Evolutionary conservation across 2,888 invertebrate species (phyloP).

Genomic region (Spicauda simplicius): DNA sequence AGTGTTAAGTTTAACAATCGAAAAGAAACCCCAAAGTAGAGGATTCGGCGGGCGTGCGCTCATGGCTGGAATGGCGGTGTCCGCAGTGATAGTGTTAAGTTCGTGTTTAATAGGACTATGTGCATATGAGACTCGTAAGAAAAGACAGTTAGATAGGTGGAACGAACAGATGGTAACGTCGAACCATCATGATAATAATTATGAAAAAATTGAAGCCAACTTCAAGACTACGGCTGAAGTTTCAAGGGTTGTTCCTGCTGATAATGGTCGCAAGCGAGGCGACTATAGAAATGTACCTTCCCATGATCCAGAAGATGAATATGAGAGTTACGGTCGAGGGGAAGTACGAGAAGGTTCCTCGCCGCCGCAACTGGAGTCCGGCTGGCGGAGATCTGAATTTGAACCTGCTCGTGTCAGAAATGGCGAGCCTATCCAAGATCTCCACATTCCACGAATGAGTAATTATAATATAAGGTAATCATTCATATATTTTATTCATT

Average conservation of each 20-base stretch:
- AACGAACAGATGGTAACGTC: conserved; percentile 79
- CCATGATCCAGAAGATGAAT: conserved; percentile 88
- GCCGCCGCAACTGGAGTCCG: conserved; percentile 62
- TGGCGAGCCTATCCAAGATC: conserved; percentile 78
- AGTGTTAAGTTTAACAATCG: conserved; percentile 89
- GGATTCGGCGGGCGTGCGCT: conserved; percentile 85
- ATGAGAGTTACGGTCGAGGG: conserved; percentile 71
- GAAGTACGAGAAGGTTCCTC: conserved; percentile 58
- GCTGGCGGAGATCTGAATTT: conserved; percentile 65
- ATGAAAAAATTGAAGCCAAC: conserved; percentile 92
- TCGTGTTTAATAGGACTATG: conserved; percentile 88
- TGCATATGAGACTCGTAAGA: conserved; percentile 86
- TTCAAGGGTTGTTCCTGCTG: conserved; percentile 63
- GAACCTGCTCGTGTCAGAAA: conserved; percentile 54
- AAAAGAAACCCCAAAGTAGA: conserved; percentile 86
- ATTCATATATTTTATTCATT: conserved; percentile 8
- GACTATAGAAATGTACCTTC: conserved; percentile 90
- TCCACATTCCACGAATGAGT: conserved; percentile 87
- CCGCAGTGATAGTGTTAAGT: conserved; percentile 87
- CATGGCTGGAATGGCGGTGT: conserved; percentile 88
- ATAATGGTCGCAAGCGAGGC: conserved; percentile 84
- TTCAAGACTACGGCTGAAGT: conserved; percentile 73
- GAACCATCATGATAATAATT: conserved; percentile 86
- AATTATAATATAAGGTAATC: conserved; percentile 86
- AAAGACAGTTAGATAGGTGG: conserved; percentile 82